Percentiles rank a stretch among this genome's conserved stretches.
These are phyloP conservation scores for Picus viridis DNA, from an alignment of 2,797 vertebrate genomes.

Conservation along the genomic window DNA sequence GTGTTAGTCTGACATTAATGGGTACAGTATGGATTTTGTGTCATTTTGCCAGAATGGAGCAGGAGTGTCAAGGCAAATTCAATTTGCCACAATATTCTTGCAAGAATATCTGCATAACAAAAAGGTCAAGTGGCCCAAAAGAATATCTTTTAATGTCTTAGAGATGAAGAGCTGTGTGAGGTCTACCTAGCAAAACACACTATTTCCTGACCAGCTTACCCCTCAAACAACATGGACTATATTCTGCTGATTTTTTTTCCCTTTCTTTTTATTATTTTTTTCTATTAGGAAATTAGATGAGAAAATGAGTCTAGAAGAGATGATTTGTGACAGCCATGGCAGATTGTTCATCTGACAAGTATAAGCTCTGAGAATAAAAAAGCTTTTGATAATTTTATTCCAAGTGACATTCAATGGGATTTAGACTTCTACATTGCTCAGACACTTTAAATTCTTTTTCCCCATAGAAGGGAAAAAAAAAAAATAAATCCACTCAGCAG, in stretches of 20 bases:
- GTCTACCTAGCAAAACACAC: not conserved
- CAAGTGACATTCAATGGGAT: conserved; percentile 43
- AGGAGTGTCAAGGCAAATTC: conserved; percentile 64
- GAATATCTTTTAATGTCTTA: conserved; percentile 20
- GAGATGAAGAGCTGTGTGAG: not conserved
- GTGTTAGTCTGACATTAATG: conserved; percentile 65
- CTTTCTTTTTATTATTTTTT: not conserved
- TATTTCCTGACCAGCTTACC: not conserved
- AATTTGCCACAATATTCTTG: conserved; percentile 42
- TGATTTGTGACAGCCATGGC: conserved; percentile 57
- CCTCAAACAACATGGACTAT: not conserved
- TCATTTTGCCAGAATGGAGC: conserved; percentile 62
- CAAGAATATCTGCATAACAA: conserved; percentile 68
- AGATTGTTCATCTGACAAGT: conserved; percentile 61
- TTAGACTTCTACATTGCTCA: conserved; percentile 41
- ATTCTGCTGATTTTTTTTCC: not conserved
- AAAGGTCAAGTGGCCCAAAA: conserved; percentile 68
- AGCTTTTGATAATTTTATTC: conserved; percentile 63
- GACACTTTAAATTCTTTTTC: conserved; percentile 44
- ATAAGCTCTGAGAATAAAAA: conserved; percentile 64
- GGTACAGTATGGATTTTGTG: conserved; percentile 71
- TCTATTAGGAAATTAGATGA: conserved; percentile 58
- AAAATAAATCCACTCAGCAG: conserved; percentile 35
- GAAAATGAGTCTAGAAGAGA: conserved; percentile 54
- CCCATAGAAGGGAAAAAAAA: conserved; percentile 4